Evolutionary conservation across 2,797 vertebrate species (phyloP).

Genomic region (Sternarchorhynchus goeldii): DNA sequence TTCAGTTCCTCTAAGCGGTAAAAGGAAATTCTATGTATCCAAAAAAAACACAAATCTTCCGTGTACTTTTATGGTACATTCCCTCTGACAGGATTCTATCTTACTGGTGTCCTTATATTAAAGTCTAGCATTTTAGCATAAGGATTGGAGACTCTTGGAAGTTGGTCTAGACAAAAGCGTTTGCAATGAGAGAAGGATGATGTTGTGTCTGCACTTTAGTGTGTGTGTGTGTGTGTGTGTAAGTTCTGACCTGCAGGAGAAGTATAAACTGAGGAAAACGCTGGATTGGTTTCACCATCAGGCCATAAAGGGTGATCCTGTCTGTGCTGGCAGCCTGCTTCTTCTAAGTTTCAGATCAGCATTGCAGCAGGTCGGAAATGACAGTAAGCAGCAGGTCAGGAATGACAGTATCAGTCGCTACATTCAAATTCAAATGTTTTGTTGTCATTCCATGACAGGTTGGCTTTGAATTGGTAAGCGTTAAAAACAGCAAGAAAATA

Average conservation of each 20-base stretch:
- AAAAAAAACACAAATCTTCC: no score
- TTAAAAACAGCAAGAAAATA: not conserved
- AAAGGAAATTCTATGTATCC: constrained; percentile 14
- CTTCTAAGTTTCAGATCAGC: constrained; percentile 66
- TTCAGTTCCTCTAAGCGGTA: constrained; percentile 41
- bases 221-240: not conserved
- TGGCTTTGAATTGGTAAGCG: no score
- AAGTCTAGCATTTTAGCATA: no score
- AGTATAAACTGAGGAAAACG: constrained; percentile 89
- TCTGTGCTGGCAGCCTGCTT: constrained; percentile 81
- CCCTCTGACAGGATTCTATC: no score
- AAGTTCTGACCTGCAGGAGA: constrained; percentile 79
- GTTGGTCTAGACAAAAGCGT: not conserved
- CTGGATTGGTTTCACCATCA: constrained; percentile 91
- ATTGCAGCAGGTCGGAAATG: constrained; percentile 23
- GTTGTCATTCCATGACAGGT: no score
- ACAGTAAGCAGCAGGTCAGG: constrained; percentile 26
- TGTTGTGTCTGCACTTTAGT: not conserved
- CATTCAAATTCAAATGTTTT: not conserved
- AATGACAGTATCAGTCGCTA: constrained; percentile 10
- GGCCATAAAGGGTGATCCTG: constrained; percentile 84
- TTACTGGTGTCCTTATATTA: no score
- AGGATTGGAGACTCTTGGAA: no score
- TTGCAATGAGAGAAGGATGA: not conserved
- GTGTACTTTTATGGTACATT: no score